Evolutionary conservation across 2,888 invertebrate species (phyloP).

Genomic region (Glaucopsyche alexis): DNA sequence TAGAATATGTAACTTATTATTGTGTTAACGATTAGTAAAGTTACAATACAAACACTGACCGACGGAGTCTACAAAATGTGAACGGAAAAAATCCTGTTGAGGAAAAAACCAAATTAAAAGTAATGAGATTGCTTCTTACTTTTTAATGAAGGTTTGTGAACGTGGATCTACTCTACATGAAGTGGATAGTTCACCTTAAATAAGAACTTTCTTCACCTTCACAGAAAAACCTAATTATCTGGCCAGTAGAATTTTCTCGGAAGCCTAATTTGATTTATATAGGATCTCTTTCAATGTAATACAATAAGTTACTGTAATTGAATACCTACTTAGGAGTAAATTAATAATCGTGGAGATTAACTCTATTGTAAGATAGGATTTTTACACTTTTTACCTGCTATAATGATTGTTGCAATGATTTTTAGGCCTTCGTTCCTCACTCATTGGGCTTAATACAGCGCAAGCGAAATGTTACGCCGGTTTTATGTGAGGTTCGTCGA

Average conservation of each 20-base stretch:
- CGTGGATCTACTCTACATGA: slow-evolving; percentile 14
- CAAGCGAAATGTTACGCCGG: too few relatives aligned
- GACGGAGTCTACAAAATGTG: slow-evolving; percentile 1
- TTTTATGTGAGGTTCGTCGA: too few relatives aligned
- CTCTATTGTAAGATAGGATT: neutral
- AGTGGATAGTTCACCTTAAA: slow-evolving; percentile 25
- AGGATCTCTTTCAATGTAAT: slow-evolving; percentile 29
- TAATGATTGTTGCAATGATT: neutral
- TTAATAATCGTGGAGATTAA: neutral
- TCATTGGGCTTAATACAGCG: too few relatives aligned
- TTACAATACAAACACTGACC: neutral
- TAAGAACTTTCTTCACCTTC: slow-evolving; percentile 24
- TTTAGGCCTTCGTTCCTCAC: too few relatives aligned
- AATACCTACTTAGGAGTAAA: neutral
- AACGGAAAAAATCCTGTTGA: slow-evolving; percentile 8
- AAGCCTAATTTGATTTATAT: slow-evolving; percentile 26
- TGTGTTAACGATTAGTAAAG: neutral
- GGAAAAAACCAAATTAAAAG: slow-evolving; percentile 24
- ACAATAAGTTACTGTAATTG: slow-evolving; percentile 11
- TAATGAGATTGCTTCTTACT: slow-evolving; percentile 26
- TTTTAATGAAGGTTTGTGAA: slow-evolving; percentile 28
- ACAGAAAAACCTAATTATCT: slow-evolving; percentile 24
- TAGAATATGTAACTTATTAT: neutral
- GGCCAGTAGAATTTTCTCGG: neutral
- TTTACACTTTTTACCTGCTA: too few relatives aligned